Evolutionary conservation across 2,888 invertebrate genomes (phyloP), one percentile per base, ranked within the genome.

Genomic region (Perdita meconis): DNA sequence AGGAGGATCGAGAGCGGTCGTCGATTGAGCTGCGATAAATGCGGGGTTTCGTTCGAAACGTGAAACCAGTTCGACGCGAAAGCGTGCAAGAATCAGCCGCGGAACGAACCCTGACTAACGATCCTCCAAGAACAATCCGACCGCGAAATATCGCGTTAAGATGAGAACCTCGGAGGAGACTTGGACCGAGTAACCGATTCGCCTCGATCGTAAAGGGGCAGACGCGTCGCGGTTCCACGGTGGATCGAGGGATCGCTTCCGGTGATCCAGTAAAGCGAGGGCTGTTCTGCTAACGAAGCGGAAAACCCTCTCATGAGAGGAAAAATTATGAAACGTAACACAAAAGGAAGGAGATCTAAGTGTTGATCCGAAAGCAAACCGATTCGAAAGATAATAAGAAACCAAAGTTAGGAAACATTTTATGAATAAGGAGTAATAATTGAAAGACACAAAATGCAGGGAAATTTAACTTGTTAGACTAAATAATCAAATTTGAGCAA

Each of bases 51-150:
- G 71, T 69, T 61, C 73, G 72, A 72, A 60, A 69, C 53, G 53
- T n/a, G 73, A 73, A 73, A 73, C 73, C 73, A 73, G 73, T 73
- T 56, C 71, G 71, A 68, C 66, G 59, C 76, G 67, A 68, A 69
- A 44, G 56, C 71, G 69, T 80, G 75, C 64, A 57, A 69, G 75
- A 75, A 75, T 80, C 69, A 60, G 65, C 69, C 65, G 61, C 36
- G 26, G 53, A 42, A 22, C 13, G 56, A 66, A 51, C 44, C 34
- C 59, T 69, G 72, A 72, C 72, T 69, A 69, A 72, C 72, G 72
- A 72, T 68, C 71, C 42, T 42, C 59, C 34, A 61, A 22, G 61
- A 61, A 61, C 61, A 61, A 61, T 47, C 61, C 61, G 34, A 51
- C 42, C 69, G 59, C 34, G 68, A 51, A 24, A 73, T 73, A 73